Conservation (phyloP, 2,888 invertebrate species). For the Lordiphosa andalusiaca region DNA sequence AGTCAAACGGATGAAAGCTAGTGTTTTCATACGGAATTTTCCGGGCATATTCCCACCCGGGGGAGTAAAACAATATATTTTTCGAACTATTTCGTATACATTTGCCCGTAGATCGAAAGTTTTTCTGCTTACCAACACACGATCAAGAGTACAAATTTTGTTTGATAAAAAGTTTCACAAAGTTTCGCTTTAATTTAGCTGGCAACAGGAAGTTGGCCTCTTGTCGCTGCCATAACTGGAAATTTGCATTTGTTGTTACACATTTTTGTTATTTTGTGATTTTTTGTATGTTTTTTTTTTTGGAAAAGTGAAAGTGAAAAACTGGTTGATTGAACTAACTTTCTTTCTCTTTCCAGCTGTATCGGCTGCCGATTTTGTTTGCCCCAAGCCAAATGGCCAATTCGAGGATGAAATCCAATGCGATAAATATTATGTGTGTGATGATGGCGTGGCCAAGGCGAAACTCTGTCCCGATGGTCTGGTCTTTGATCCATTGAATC, state of each 20-base stretch:
- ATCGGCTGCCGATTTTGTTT: constrained; percentile 83
- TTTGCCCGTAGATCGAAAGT: too few relatives aligned
- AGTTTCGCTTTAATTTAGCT: too few relatives aligned
- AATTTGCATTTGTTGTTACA: constrained; percentile 1
- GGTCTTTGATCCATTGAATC: constrained; percentile 91
- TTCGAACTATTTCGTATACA: too few relatives aligned
- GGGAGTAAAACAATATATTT: too few relatives aligned
- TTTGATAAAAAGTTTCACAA: too few relatives aligned
- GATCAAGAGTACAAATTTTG: too few relatives aligned
- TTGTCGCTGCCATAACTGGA: too few relatives aligned
- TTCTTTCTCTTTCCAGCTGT: constrained; percentile 23
- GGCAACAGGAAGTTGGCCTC: too few relatives aligned
- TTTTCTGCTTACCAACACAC: too few relatives aligned
- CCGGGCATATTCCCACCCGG: too few relatives aligned
- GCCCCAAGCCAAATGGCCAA: constrained; percentile 90
- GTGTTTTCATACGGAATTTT: too few relatives aligned
- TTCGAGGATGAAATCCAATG: constrained; percentile 90
- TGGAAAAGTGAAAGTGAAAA: constrained; percentile 39
- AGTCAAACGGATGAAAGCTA: too few relatives aligned
- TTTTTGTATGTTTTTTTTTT: not conserved
- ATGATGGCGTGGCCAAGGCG: constrained; percentile 86
- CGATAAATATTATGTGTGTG: constrained; percentile 92
- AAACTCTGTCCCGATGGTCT: constrained; percentile 93
- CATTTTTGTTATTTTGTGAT: not conserved
- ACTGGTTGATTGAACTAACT: constrained; percentile 51